Evolutionary conservation across 2,888 invertebrate genomes (phyloP).

Genomic region (Scaptodrosophila latifasciaeformis): DNA sequence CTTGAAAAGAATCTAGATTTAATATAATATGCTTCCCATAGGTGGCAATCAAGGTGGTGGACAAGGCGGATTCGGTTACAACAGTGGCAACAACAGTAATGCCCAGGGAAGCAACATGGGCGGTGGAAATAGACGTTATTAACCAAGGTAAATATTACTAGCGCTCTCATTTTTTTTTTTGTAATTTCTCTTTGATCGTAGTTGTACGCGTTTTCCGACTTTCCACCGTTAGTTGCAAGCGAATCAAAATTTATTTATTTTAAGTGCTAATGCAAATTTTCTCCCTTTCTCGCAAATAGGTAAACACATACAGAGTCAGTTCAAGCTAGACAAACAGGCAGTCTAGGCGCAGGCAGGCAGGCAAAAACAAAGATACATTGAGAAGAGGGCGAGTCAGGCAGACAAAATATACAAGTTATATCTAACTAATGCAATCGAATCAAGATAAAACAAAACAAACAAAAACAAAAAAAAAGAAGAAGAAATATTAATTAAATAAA

Average conservation of each 20-base stretch:
- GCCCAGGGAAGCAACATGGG: slow-evolving; percentile 67
- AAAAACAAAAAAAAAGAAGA: slow-evolving; percentile 6
- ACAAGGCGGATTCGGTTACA: slow-evolving; percentile 57
- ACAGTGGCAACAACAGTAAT: slow-evolving; percentile 50
- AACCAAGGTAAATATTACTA: slow-evolving; percentile 61
- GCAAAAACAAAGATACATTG: slow-evolving; percentile 19
- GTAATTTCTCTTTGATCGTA: background rate
- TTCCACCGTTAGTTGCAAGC: slow-evolving; percentile 13
- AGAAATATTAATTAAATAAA: slow-evolving; percentile 17
- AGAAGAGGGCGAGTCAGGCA: slow-evolving; percentile 47
- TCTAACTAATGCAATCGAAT: background rate
- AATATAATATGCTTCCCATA: slow-evolving; percentile 9
- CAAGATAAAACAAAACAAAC: slow-evolving; percentile 24
- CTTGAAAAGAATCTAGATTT: background rate
- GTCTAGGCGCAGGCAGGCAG: slow-evolving; percentile 62
- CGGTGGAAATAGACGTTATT: slow-evolving; percentile 70
- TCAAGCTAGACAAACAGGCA: slow-evolving; percentile 64
- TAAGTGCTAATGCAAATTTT: slow-evolving; percentile 60
- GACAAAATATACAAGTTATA: slow-evolving; percentile 27
- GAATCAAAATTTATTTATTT: background rate
- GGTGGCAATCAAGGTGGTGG: slow-evolving; percentile 59
- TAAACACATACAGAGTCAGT: slow-evolving; percentile 69
- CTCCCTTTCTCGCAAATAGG: slow-evolving; percentile 71
- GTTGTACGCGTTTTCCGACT: background rate
- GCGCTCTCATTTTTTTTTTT: background rate